phyloP scores from a whole-genome alignment of 2,797 vertebrate species.

The Octomys mimax region DNA sequence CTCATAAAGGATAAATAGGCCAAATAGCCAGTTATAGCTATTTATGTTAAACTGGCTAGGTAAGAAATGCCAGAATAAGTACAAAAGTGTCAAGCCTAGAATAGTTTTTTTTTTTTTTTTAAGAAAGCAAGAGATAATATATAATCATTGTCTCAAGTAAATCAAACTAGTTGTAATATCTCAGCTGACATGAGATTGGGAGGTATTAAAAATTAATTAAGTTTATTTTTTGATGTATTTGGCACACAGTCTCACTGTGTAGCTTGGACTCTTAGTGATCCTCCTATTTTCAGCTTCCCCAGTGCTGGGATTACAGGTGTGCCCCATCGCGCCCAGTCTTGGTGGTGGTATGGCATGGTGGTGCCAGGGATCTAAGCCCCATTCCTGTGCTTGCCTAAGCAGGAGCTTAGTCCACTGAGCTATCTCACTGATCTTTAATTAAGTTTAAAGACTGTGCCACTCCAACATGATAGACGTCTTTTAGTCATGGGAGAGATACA shows the following conservation, averaged over 20 bases:
- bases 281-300: too few relatives aligned
- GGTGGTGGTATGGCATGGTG: too few relatives aligned
- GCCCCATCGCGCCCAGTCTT: too few relatives aligned
- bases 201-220: neutral
- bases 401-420: too few relatives aligned
- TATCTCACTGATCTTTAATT: too few relatives aligned
- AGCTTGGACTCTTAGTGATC: too few relatives aligned
- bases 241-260: too few relatives aligned
- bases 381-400: too few relatives aligned
- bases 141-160: neutral
- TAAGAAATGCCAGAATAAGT: neutral
- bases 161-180: neutral
- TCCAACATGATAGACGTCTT: neutral
- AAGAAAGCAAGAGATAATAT: neutral
- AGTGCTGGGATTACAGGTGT: too few relatives aligned
- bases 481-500: neutral
- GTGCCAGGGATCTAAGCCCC: too few relatives aligned
- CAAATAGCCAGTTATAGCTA: neutral
- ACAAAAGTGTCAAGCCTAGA: neutral
- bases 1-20: neutral
- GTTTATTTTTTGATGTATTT: neutral
- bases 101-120: neutral
- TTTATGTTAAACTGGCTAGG: neutral
- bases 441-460: neutral
- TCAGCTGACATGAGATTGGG: neutral